phyloP scores from a whole-genome alignment of 2,888 invertebrate genomes.

The Serripes groenlandicus region DNA sequence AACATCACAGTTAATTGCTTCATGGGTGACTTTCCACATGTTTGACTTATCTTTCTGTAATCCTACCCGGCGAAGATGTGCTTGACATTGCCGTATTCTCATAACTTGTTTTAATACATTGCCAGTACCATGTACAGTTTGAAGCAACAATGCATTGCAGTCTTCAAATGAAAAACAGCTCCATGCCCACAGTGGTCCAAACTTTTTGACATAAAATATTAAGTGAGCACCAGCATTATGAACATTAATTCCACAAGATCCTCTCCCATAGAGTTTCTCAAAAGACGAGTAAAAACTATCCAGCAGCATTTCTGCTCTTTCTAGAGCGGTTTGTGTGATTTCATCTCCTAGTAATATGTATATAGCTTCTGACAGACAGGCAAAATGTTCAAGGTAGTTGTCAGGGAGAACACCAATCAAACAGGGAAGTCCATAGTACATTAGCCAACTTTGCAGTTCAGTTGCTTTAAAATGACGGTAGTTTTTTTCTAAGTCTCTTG shows the following conservation, averaged over 20 bases:
- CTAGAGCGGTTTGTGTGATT: slow-evolving; percentile 36
- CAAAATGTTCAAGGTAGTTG: slow-evolving; percentile 53
- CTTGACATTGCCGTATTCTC: slow-evolving; percentile 22
- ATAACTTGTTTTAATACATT: slow-evolving; percentile 33
- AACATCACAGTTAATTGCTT: slow-evolving; percentile 31
- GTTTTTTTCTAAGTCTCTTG: slow-evolving; percentile 65
- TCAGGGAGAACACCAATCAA: slow-evolving; percentile 51
- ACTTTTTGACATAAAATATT: slow-evolving; percentile 37
- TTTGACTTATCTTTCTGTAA: background rate
- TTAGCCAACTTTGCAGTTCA: slow-evolving; percentile 63
- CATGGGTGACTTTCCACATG: slow-evolving; percentile 27
- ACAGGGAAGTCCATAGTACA: slow-evolving; percentile 62
- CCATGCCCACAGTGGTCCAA: slow-evolving; percentile 58
- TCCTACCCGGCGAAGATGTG: background rate
- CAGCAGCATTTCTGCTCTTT: slow-evolving; percentile 44
- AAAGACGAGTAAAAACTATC: slow-evolving; percentile 48
- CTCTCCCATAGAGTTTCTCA: slow-evolving; percentile 43
- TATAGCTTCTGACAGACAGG: slow-evolving; percentile 55
- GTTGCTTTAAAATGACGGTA: slow-evolving; percentile 66
- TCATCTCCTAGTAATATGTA: slow-evolving; percentile 60
- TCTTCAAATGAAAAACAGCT: slow-evolving; percentile 65
- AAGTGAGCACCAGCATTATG: slow-evolving; percentile 54
- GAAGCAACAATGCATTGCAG: slow-evolving; percentile 29
- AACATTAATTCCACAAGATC: slow-evolving; percentile 57
- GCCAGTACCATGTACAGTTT: slow-evolving; percentile 44